These are phyloP conservation scores for Halcyon chelicuti DNA, from an alignment of 2,797 vertebrate species.

Conservation along the genomic window DNA sequence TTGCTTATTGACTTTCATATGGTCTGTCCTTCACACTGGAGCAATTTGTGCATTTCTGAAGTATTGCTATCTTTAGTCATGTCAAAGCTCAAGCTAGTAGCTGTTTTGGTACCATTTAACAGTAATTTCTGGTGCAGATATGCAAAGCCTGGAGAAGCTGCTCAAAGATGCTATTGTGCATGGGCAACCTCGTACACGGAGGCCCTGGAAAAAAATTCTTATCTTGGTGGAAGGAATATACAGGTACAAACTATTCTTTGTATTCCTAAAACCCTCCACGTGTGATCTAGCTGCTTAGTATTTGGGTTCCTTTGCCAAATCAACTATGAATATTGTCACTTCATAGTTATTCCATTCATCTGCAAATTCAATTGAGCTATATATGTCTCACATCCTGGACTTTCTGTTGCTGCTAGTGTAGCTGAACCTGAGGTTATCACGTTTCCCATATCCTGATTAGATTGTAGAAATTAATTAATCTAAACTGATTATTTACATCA, in stretches of 20 bases:
- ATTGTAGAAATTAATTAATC: not conserved
- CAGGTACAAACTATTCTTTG: conserved; percentile 84
- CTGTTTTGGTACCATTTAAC: conserved; percentile 67
- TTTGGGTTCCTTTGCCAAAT: conserved; percentile 29
- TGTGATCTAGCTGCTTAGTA: conserved; percentile 3
- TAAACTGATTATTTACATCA: not conserved
- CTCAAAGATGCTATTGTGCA: conserved; percentile 95
- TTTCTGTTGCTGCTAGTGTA: conserved; percentile 23
- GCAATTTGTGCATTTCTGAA: not conserved
- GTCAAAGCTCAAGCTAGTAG: conserved; percentile 37
- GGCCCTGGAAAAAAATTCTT: conserved; percentile 98
- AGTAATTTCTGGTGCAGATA: conserved; percentile 84
- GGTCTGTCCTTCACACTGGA: not conserved
- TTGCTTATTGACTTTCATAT: not conserved
- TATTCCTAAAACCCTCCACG: conserved; percentile 13
- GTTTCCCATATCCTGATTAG: not conserved
- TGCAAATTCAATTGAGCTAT: not conserved
- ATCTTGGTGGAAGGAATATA: conserved; percentile 97
- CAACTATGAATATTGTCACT: not conserved
- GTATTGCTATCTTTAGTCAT: conserved; percentile 32
- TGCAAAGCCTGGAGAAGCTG: conserved; percentile 97
- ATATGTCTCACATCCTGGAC: not conserved
- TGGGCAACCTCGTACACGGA: conserved; percentile 93
- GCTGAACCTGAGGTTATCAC: not conserved
- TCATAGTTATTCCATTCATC: conserved; percentile 25